phyloP scores from a whole-genome alignment of 2,113 vertebrate species.

The Amia ocellicauda region DNA sequence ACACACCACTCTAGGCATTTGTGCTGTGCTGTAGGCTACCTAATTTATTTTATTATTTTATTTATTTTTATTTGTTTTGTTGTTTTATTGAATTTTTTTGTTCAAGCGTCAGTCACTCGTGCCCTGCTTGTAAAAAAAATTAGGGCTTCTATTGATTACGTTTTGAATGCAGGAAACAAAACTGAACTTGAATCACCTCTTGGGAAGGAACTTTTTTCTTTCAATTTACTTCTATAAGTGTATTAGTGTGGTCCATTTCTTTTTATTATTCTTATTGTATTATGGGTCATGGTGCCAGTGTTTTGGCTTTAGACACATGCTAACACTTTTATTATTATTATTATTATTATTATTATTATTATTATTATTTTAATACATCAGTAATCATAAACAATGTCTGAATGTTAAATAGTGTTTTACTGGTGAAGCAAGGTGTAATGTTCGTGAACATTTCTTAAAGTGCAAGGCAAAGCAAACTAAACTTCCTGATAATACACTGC shows the following conservation, averaged over 20 bases:
- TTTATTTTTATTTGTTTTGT: constrained; percentile 28
- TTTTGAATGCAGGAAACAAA: constrained; percentile 52
- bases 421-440: constrained; percentile 9
- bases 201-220: constrained; percentile 32
- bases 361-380: constrained; percentile 2
- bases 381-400: neutral
- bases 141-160: constrained; percentile 51
- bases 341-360: constrained; percentile 1
- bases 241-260: constrained; percentile 4
- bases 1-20: constrained; percentile 80
- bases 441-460: constrained; percentile 5
- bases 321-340: constrained; percentile 11
- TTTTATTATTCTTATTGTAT: constrained; percentile 14
- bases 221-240: neutral
- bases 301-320: constrained; percentile 26
- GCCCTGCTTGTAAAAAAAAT: constrained; percentile 44
- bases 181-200: constrained; percentile 66
- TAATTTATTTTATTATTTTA: neutral
- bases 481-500: constrained; percentile 37
- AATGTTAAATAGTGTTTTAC: constrained; percentile 16
- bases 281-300: constrained; percentile 37
- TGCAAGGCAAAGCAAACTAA: constrained; percentile 27
- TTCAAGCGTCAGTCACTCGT: constrained; percentile 11
- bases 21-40: constrained; percentile 22
- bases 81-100: constrained; percentile 50